A percentile compares a stretch with the other conserved stretches of the same genome.
Evolutionary conservation across 2,797 vertebrate genomes (phyloP).

Genomic region (Psittacula derbiana): DNA sequence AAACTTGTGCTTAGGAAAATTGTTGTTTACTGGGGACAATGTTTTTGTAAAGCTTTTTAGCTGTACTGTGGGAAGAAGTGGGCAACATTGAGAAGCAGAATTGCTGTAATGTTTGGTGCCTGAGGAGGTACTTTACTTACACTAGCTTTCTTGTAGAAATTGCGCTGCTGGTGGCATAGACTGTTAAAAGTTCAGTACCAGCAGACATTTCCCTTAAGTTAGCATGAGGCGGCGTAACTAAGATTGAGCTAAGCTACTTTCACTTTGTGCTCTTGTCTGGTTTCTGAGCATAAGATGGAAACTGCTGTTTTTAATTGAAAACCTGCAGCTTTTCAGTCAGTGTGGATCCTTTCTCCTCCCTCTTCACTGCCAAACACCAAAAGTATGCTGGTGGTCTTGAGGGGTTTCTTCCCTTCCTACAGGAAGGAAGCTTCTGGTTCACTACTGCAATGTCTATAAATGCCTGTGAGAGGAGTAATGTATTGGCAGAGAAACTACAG

Average conservation of each 20-base stretch:
- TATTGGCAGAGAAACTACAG: neutral
- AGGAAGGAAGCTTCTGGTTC: neutral
- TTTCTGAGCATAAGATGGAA: neutral
- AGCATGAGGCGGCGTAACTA: neutral
- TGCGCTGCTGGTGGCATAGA: neutral
- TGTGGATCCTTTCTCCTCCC: neutral
- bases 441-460: neutral
- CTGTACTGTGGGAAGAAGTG: neutral
- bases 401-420: neutral
- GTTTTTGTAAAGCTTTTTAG: neutral
- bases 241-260: neutral
- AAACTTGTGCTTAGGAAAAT: rapidly evolving
- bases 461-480: neutral
- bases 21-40: neutral
- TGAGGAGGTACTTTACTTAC: neutral
- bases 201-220: neutral
- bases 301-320: neutral
- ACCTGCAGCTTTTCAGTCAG: neutral
- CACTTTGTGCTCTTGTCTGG: neutral
- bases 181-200: neutral
- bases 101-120: neutral
- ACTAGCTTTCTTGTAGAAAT: neutral
- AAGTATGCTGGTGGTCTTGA: neutral
- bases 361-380: neutral
- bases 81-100: neutral